Evolutionary conservation across 1,140 invertebrate species (phyloP).

Genomic region (Drosophila equinoxialis): DNA sequence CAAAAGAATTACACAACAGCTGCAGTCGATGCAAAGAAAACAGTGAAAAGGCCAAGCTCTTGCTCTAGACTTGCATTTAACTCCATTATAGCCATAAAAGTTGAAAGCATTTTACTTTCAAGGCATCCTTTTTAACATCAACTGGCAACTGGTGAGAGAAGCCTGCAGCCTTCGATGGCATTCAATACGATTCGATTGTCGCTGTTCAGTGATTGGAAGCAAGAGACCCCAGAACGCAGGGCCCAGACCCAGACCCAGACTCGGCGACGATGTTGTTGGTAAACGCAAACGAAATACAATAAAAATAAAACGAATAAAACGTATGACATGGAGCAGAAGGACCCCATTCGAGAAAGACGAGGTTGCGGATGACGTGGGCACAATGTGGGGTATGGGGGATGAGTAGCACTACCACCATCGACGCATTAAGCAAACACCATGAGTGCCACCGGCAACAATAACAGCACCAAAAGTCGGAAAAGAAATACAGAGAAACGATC

Average conservation of each 20-base stretch:
- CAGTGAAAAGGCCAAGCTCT: constrained; percentile 9
- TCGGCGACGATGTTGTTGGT: constrained; percentile 15
- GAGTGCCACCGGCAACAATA: constrained; percentile 54
- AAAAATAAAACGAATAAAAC: constrained; percentile 53
- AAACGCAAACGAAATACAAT: constrained; percentile 51
- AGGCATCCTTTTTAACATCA: constrained; percentile 22
- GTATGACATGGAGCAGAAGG: constrained; percentile 9
- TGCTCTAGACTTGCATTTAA: constrained; percentile 38
- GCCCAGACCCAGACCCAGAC: neutral
- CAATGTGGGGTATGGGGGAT: neutral
- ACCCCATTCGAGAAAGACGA: constrained; percentile 21
- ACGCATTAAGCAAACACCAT: constrained; percentile 56
- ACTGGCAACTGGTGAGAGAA: constrained; percentile 39
- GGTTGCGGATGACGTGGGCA: no score
- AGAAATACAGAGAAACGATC: constrained; percentile 7
- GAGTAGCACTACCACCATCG: constrained; percentile 12
- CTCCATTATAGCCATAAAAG: constrained; percentile 59
- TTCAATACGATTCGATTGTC: constrained; percentile 40
- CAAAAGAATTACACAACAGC: neutral
- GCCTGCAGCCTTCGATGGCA: constrained; percentile 36
- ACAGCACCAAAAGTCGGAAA: constrained; percentile 19
- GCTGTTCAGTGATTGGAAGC: constrained; percentile 54
- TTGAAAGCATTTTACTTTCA: constrained; percentile 57
- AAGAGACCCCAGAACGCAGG: constrained; percentile 10
- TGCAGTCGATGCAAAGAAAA: neutral